These are phyloP conservation scores for Deilephila porcellus DNA, from an alignment of 2,888 invertebrate genomes.

Conservation along the genomic window DNA sequence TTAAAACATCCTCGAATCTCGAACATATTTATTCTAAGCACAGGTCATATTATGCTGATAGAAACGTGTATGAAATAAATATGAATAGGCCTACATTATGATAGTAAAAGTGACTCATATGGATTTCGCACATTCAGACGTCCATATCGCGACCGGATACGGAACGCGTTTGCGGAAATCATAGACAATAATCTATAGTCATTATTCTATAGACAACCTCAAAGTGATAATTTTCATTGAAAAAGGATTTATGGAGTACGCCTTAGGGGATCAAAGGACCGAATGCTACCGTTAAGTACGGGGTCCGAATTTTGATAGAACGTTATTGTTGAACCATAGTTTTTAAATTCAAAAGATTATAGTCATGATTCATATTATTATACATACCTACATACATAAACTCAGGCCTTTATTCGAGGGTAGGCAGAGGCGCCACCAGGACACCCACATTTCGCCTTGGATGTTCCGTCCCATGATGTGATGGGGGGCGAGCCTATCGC, in stretches of 20 bases:
- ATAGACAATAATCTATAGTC: constrained; percentile 22
- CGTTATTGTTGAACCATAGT: background rate
- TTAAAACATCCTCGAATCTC: too few relatives aligned
- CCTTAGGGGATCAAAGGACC: constrained; percentile 2
- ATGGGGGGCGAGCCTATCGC: too few relatives aligned
- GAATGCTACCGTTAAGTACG: background rate
- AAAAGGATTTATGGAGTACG: background rate
- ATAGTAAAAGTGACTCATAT: background rate
- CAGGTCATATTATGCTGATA: constrained; percentile 2
- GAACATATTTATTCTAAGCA: constrained; percentile 2
- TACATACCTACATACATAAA: too few relatives aligned
- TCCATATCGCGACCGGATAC: constrained; percentile 26
- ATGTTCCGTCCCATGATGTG: too few relatives aligned
- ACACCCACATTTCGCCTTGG: too few relatives aligned
- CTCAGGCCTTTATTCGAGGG: too few relatives aligned
- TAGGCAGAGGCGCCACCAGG: too few relatives aligned
- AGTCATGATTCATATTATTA: too few relatives aligned
- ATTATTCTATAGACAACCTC: constrained; percentile 14
- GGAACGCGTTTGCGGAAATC: constrained; percentile 20
- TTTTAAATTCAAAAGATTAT: too few relatives aligned
- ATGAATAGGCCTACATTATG: background rate
- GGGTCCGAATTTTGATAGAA: background rate
- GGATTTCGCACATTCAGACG: constrained; percentile 11
- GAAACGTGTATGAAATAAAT: background rate
- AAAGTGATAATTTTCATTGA: background rate